These are phyloP conservation scores for Melopsittacus undulatus DNA, from an alignment of 2,797 vertebrate species.

Conservation along the genomic window DNA sequence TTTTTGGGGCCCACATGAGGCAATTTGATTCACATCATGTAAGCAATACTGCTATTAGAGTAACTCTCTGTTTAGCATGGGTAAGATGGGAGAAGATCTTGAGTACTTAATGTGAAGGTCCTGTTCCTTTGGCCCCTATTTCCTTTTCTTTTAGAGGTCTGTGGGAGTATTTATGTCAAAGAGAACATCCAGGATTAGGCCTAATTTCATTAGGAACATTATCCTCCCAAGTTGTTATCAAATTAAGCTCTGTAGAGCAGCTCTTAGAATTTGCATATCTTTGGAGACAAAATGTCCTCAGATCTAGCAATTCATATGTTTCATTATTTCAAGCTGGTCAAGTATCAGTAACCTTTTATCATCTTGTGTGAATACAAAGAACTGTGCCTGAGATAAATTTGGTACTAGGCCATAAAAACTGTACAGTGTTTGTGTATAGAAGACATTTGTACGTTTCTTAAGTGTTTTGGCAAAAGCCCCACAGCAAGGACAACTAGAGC, in stretches of 20 bases:
- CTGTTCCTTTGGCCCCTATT: neutral
- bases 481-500: neutral
- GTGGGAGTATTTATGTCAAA: constrained; percentile 21
- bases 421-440: neutral
- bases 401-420: neutral
- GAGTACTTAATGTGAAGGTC: neutral
- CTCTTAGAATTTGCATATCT: neutral
- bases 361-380: neutral
- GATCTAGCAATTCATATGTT: neutral
- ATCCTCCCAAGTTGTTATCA: neutral
- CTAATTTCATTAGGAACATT: constrained; percentile 10
- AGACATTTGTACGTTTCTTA: neutral
- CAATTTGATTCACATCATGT: neutral
- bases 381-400: neutral
- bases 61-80: neutral
- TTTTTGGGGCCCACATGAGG: neutral
- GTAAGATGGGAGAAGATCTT: neutral
- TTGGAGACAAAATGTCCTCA: neutral
- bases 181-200: neutral
- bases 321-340: neutral
- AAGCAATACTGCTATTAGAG: neutral
- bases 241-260: neutral
- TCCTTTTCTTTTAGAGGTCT: neutral
- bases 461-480: constrained; percentile 5
- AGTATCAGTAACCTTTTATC: neutral